Evolutionary conservation across 2,113 vertebrate species (phyloP).

Genomic region (Cranoglanis bouderius): DNA sequence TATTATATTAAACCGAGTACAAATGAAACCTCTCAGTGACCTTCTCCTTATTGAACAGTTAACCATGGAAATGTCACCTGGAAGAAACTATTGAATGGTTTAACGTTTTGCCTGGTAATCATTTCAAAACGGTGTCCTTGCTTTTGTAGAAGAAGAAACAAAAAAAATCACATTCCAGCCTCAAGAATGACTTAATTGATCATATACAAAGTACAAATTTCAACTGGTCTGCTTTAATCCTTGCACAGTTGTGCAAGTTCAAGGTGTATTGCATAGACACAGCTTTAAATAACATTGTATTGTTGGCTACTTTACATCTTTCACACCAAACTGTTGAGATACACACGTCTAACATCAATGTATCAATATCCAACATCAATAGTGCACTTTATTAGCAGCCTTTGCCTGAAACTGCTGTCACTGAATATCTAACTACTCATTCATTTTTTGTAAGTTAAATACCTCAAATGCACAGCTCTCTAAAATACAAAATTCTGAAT

Average conservation of each 20-base stretch:
- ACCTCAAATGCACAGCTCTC: background rate
- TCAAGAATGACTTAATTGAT: background rate
- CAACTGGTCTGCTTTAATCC: background rate
- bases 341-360: background rate
- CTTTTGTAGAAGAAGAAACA: background rate
- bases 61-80: background rate
- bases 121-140: background rate
- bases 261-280: background rate
- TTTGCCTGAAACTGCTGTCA: background rate
- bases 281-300: background rate
- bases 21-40: background rate
- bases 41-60: background rate
- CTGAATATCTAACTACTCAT: background rate
- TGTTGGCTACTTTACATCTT: background rate
- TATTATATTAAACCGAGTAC: conserved; percentile 34
- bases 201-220: background rate
- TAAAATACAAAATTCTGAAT: background rate
- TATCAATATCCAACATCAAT: background rate
- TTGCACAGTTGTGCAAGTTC: background rate
- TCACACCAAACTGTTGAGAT: background rate
- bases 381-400: background rate
- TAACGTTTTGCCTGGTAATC: background rate
- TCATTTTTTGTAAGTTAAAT: background rate
- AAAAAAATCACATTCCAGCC: background rate
- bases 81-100: background rate